These are phyloP conservation scores for Sarotherodon lohbergeri DNA, from an alignment of 2,113 vertebrate genomes.

Conservation along the genomic window DNA sequence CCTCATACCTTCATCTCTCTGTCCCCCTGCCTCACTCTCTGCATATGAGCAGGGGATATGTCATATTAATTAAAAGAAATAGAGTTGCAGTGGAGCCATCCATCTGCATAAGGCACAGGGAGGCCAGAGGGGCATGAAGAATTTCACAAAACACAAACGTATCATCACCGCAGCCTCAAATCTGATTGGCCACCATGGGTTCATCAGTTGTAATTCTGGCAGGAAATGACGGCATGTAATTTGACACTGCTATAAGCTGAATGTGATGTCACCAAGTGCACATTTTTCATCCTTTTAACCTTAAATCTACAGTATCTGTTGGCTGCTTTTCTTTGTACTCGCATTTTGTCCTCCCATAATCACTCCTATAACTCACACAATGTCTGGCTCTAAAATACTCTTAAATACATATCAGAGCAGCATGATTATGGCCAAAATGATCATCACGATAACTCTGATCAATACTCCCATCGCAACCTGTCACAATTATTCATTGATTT, in stretches of 20 bases:
- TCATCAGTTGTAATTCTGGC: conserved; percentile 47
- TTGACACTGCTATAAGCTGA: not conserved
- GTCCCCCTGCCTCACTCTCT: conserved; percentile 71
- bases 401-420: not conserved
- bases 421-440: not conserved
- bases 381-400: not conserved
- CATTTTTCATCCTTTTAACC: conserved; percentile 8
- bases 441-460: not conserved
- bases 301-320: not conserved
- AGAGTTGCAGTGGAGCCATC: conserved; percentile 62
- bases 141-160: conserved; percentile 48
- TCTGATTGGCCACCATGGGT: conserved; percentile 45
- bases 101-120: conserved; percentile 34
- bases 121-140: conserved; percentile 48
- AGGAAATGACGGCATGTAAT: conserved; percentile 15
- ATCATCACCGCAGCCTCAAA: conserved; percentile 51
- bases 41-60: conserved; percentile 73
- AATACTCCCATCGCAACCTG: not conserved
- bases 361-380: not conserved
- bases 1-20: conserved; percentile 74
- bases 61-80: conserved; percentile 74
- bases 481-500: not conserved
- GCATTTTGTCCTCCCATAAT: not conserved
- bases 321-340: not conserved
- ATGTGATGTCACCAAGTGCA: not conserved